These are phyloP conservation scores for Borostomias antarcticus DNA, from an alignment of 2,797 vertebrate species.

Conservation along the genomic window DNA sequence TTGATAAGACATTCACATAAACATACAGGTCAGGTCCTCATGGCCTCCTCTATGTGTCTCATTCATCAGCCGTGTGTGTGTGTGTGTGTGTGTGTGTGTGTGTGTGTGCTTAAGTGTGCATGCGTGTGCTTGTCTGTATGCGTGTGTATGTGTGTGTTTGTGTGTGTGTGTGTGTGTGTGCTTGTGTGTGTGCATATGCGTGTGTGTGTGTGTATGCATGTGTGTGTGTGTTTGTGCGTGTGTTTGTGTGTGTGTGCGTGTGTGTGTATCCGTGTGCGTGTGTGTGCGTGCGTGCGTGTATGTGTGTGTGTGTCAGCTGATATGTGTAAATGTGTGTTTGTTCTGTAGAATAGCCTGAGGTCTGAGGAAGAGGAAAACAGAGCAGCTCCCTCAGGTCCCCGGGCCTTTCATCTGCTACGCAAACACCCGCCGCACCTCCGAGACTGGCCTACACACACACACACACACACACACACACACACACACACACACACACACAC, in stretches of 20 bases:
- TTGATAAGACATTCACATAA: slow-evolving; percentile 70
- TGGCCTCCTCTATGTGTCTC: slow-evolving; percentile 42
- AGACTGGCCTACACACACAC: slow-evolving; percentile 40
- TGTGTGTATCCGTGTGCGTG: too few relatives aligned
- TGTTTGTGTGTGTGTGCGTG: slow-evolving; percentile 32
- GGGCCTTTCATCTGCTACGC: slow-evolving; percentile 15
- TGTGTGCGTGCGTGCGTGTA: too few relatives aligned
- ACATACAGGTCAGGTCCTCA: slow-evolving; percentile 59
- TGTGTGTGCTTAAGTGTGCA: too few relatives aligned
- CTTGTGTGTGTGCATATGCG: slow-evolving; percentile 48
- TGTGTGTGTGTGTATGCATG: slow-evolving; percentile 33
- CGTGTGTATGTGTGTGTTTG: slow-evolving; percentile 50
- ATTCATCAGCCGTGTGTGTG: slow-evolving; percentile 52
- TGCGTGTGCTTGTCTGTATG: slow-evolving; percentile 15
- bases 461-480: slow-evolving; percentile 5
- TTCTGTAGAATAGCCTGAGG: slow-evolving; percentile 11
- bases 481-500: slow-evolving; percentile 13
- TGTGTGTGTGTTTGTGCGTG: slow-evolving; percentile 28
- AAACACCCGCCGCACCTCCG: slow-evolving; percentile 51
- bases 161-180: not conserved
- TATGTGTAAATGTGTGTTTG: slow-evolving; percentile 49
- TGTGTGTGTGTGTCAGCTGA: slow-evolving; percentile 19
- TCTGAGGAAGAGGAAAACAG: slow-evolving; percentile 11
- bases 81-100: slow-evolving; percentile 32
- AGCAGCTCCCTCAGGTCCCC: slow-evolving; percentile 16